phyloP scores from a whole-genome alignment of 2,888 invertebrate species.

The Megamerina dolium region DNA sequence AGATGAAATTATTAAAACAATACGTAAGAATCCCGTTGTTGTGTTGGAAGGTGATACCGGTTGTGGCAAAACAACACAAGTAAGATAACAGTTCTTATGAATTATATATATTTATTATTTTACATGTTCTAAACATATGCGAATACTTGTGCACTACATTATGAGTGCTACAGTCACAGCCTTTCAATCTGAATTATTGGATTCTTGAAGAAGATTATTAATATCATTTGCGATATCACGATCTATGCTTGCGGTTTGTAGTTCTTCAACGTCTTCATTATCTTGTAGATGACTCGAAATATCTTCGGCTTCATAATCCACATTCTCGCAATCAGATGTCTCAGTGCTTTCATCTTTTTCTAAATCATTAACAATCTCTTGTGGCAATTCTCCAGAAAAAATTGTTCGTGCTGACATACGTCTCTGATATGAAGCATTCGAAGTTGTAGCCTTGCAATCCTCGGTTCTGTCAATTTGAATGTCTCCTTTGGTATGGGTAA shows the following conservation, averaged over 20 bases:
- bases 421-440: slow-evolving; percentile 6
- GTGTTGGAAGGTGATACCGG: slow-evolving; percentile 91
- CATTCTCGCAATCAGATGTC: background rate
- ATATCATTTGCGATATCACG: no score
- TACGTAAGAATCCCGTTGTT: slow-evolving; percentile 59
- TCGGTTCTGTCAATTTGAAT: background rate
- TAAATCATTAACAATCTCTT: slow-evolving; percentile 25
- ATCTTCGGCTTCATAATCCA: no score
- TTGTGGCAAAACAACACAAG: slow-evolving; percentile 85
- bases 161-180: no score
- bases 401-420: slow-evolving; percentile 33
- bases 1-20: slow-evolving; percentile 60
- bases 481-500: background rate
- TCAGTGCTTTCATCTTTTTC: slow-evolving; percentile 1
- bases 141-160: no score
- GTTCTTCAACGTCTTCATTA: background rate
- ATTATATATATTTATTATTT: no score
- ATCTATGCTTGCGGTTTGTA: no score
- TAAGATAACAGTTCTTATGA: no score
- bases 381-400: slow-evolving; percentile 24
- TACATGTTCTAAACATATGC: no score
- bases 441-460: background rate
- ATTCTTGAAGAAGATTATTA: no score
- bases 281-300: background rate
- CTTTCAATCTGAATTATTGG: no score